Evolutionary conservation across 2,888 invertebrate species (phyloP), one percentile per base, ranked within the genome.

Genomic region (Mesorhabditis sp.): DNA sequence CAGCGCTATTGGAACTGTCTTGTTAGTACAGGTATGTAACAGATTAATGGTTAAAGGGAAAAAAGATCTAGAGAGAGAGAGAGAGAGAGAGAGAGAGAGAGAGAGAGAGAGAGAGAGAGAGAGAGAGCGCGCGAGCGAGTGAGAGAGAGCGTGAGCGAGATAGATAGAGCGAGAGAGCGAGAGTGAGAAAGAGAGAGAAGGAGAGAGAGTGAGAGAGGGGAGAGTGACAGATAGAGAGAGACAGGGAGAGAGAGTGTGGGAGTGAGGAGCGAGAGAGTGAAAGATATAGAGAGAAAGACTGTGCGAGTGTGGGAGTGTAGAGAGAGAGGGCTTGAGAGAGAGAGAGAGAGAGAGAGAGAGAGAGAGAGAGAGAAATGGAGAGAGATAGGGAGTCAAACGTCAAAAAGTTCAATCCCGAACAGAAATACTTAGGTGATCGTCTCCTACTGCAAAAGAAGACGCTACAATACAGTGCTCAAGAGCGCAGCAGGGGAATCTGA

Each of bases 1-100:
- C 13, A 75, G 75, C 45, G 80, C 80, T n/a, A 66, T 80, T 10
- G 80, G 80, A 66, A 80, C 81, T 41, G 73, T 80, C n/a, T 71
- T 80, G 67, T 67, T 80, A 4, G 80, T 77, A 5, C 80, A 80
- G 69, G 80, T 80, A 42, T 13, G 65, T n/a, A 7, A 58, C 6
- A 50, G 44, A 28, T 28, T 28, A 28, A 28, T 1, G 28, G 28
- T 28, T 28, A 28, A 28, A 28, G 1, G 28, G 28, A 28, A 28
- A 28, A 28, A 28, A n/a, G n/a, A n/a, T n/a, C 28, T 1, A 28
- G 28, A 28, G 28, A 28, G 28, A 28, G 28, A 28, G 28, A 28
- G 28, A 28, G 28, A 28, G 28, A 28, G 28, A 28, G 28, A 28
- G 28, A 28, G 28, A 28, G 28, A 28, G 28, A 28, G 28, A 28